Percentiles rank a stretch among this genome's conserved stretches.
Evolutionary conservation across 1,140 invertebrate genomes (phyloP).

Genomic region (Andricus grossulariae): DNA sequence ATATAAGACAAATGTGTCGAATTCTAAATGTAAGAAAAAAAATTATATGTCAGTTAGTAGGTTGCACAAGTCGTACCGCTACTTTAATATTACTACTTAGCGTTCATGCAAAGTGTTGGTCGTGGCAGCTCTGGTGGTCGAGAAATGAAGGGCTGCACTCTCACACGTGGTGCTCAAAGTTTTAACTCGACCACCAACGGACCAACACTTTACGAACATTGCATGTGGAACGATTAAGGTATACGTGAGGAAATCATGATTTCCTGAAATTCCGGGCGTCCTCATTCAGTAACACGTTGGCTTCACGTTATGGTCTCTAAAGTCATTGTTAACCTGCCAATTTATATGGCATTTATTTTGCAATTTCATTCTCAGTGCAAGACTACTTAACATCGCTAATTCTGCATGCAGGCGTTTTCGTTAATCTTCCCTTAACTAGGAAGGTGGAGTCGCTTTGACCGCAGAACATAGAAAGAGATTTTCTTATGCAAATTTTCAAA

Average conservation of each 20-base stretch:
- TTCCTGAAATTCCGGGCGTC: conserved; percentile 16
- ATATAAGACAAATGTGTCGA: neutral
- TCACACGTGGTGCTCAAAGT: conserved; percentile 1
- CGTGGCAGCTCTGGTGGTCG: neutral
- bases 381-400: conserved; percentile 20
- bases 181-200: conserved; percentile 8
- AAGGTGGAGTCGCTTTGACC: neutral
- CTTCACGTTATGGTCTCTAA: conserved; percentile 19
- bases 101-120: conserved; percentile 24
- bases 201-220: conserved; percentile 2
- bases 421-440: conserved; percentile 6
- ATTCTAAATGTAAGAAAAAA: conserved; percentile 20
- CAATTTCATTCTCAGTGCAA: neutral
- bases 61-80: conserved; percentile 20
- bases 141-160: conserved; percentile 7
- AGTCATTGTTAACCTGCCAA: conserved; percentile 29
- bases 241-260: conserved; percentile 9
- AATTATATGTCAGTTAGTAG: conserved; percentile 31
- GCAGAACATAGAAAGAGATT: neutral
- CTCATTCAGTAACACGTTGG: conserved; percentile 19
- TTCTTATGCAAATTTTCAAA: conserved; percentile 3
- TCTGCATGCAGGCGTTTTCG: conserved; percentile 6
- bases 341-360: conserved; percentile 21
- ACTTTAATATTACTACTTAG: conserved; percentile 29
- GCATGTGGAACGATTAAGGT: conserved; percentile 19